Evolutionary conservation across 2,797 vertebrate species (phyloP), one percentile per base, ranked within the genome.

Genomic region (Atherinosoma microstoma): DNA sequence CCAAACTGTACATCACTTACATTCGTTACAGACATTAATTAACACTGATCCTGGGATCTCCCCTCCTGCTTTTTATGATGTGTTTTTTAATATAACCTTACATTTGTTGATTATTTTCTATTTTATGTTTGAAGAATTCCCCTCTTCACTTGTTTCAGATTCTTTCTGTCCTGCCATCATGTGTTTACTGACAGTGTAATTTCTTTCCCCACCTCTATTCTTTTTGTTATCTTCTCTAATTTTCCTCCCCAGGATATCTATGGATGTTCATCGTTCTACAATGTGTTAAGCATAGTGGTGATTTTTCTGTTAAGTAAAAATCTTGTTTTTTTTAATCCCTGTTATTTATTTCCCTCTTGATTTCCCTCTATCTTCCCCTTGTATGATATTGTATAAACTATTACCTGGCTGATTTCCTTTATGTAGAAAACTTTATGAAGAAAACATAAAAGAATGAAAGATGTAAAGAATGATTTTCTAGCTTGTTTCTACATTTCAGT

Each of bases 1-100:
- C 10, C 27, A 67, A 64, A 60, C 66, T 63, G 36, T 64, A 58
- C 66, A 57, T 59, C 30, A 36, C 72, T 72, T 15, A 12, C 36
- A 63, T 47, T 63, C 56, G 59, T 51, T 60, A 36, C 42, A 69
- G 27, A 34, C 30, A 73, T 65, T 58, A 63, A 64, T 58, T 67
- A 68, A 59, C 15, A 27, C 16, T 38, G 59, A 56, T 67, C 29
- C 27, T 20, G 53, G 45, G 51, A 27, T 27, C 24, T 54, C 49
- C n/a, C 47, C 11, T 51, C 47, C n/a, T 51, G n/a, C n/a, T n/a
- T n/a, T 49, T 22, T 11, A 10, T 8, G 47, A 9, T 49, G 42
- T 45, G n/a, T 22, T 54, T 13, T 12, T 24, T 53, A 12, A 53
- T 53, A 24, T 53, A 13, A 5, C 12, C 27, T 27, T 5, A 27